Evolutionary conservation across 1,140 invertebrate genomes (phyloP), one percentile per base, ranked within the genome.

Genomic region (Popillia japonica): DNA sequence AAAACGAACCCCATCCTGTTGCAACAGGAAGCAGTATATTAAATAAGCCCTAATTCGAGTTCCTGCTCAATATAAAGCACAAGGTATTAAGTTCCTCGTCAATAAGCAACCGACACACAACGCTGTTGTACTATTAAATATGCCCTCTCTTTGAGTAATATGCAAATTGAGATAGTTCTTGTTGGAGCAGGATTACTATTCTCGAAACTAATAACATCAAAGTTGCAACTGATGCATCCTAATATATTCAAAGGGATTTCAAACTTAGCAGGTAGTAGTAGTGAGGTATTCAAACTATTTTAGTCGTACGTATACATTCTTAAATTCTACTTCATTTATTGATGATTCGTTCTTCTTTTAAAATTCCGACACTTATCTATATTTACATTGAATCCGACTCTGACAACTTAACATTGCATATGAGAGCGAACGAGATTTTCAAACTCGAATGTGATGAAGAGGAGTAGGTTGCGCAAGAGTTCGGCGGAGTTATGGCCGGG

Each of bases 381-480:
- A 68, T 68, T 68, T 22, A 68, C 22, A 6, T 10, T 3, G 22
- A 68, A 10, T 68, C 27, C 22, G 27, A 68, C 61, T 22, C 22
- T 22, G 61, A 68, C 61, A 68, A 8, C 61, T 7, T 68, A 68
- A 68, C 27, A 68, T 68, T 7, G 61, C 61, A 68, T 27, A 22
- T 68, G 27, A 68, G 9, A 68, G 22, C 27, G 61, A 68, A 68
- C 1, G 61, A 68, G 61, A 68, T 68, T 68, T 68, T 22, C 61
- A 68, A 22, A 6, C 61, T 34, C 8, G 20, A 68, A 2, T 34
- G 61, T 27, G 61, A 68, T 68, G 61, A 34, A 68, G 22, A 68
- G 61, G 22, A 68, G 17, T 68, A 22, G 59, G n/a, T 17, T 64
- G 11, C 22, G 22, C 61, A 68, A 68, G 61, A 68, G 61, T 68